Evolutionary conservation across 2,888 invertebrate genomes (phyloP).

Genomic region (Litoditis marina): DNA sequence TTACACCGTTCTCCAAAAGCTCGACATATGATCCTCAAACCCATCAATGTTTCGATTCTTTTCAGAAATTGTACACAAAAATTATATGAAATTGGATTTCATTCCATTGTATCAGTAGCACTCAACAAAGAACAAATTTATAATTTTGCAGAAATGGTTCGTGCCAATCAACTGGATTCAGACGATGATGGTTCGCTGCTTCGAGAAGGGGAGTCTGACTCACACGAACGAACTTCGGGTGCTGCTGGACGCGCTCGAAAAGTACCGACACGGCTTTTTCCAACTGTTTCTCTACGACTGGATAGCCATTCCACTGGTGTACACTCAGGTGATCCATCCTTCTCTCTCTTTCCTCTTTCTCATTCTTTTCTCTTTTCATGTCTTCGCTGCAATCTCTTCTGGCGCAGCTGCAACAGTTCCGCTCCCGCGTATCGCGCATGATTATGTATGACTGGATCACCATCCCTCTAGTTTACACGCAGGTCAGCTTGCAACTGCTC

Average conservation of each 20-base stretch:
- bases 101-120: no score
- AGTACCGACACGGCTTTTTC: slow-evolving; percentile 64
- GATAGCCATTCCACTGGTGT: slow-evolving; percentile 56
- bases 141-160: slow-evolving; percentile 63
- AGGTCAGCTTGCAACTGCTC: slow-evolving; percentile 23
- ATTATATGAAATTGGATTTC: no score
- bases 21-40: no score
- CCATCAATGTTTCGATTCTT: not conserved
- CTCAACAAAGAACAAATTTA: no score
- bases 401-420: slow-evolving; percentile 61
- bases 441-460: slow-evolving; percentile 61
- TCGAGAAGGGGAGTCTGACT: slow-evolving; percentile 49
- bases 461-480: slow-evolving; percentile 58
- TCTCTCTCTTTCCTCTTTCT: no score
- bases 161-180: slow-evolving; percentile 65
- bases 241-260: slow-evolving; percentile 59
- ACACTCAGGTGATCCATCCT: slow-evolving; percentile 48
- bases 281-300: slow-evolving; percentile 63
- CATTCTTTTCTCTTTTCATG: slow-evolving; percentile 9
- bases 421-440: slow-evolving; percentile 63
- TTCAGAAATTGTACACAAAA: not conserved
- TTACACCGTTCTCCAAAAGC: not conserved
- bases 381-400: slow-evolving; percentile 52
- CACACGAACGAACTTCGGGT: slow-evolving; percentile 55
- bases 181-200: slow-evolving; percentile 56